phyloP scores from a whole-genome alignment of 1,140 invertebrate species.

The Polypedilum vanderplanki region DNA sequence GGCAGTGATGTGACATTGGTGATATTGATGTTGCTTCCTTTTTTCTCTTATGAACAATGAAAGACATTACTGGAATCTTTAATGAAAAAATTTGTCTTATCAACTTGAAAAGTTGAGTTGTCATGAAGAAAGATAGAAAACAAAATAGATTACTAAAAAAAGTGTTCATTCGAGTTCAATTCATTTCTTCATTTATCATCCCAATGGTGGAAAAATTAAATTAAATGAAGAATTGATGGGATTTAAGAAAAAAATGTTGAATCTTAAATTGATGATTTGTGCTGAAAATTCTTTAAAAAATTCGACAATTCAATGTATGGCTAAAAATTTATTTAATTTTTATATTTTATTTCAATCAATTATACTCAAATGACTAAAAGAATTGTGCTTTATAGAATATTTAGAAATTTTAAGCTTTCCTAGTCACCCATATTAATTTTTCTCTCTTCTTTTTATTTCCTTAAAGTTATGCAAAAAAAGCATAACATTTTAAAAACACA shows the following conservation, averaged over 20 bases:
- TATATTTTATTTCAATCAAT: too few relatives aligned
- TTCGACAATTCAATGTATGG: too few relatives aligned
- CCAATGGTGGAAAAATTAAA: background rate
- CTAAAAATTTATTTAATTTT: too few relatives aligned
- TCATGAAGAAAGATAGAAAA: background rate
- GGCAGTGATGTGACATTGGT: constrained; percentile 16
- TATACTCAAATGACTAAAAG: too few relatives aligned
- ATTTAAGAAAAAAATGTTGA: background rate
- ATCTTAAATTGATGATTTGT: too few relatives aligned
- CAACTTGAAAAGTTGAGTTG: background rate
- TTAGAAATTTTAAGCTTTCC: too few relatives aligned
- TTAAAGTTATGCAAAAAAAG: background rate
- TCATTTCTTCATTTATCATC: background rate
- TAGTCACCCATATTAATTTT: too few relatives aligned
- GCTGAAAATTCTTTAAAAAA: too few relatives aligned
- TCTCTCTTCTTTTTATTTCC: too few relatives aligned
- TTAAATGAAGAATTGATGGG: background rate
- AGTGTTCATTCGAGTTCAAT: constrained; percentile 3
- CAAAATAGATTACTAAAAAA: background rate
- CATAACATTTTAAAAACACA: background rate
- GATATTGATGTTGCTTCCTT: background rate
- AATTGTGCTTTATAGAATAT: too few relatives aligned
- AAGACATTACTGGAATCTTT: background rate
- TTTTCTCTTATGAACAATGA: background rate
- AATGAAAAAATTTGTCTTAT: constrained; percentile 4